Evolutionary conservation across 2,113 vertebrate genomes (phyloP).

Genomic region (Nanger granti): DNA sequence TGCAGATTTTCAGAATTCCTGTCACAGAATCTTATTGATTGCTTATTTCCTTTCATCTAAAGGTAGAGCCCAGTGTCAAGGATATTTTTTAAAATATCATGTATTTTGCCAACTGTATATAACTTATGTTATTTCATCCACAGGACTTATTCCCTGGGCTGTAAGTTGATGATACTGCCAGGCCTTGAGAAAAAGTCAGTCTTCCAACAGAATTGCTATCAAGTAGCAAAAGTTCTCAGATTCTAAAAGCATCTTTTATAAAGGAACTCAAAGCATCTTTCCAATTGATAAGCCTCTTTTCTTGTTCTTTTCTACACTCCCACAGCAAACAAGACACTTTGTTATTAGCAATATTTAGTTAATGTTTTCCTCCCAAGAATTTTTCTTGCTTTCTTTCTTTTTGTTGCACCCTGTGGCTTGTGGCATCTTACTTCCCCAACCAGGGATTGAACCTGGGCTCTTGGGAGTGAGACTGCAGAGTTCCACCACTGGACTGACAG

Average conservation of each 20-base stretch:
- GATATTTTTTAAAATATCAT: slow-evolving; percentile 10
- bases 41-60: slow-evolving; percentile 2
- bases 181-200: background rate
- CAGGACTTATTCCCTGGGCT: background rate
- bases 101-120: slow-evolving; percentile 1
- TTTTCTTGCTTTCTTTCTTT: background rate
- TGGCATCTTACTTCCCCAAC: background rate
- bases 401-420: background rate
- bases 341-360: background rate
- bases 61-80: background rate
- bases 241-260: background rate
- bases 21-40: background rate
- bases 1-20: background rate
- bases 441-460: background rate
- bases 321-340: background rate
- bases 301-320: background rate
- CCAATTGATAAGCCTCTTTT: background rate
- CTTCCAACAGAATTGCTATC: background rate
- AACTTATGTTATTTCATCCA: background rate
- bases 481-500: background rate
- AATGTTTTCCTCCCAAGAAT: background rate
- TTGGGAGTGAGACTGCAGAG: background rate
- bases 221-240: background rate
- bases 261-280: background rate
- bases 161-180: background rate